phyloP scores from a whole-genome alignment of 2,888 invertebrate species.

The Ichneumoninae sp. region DNA sequence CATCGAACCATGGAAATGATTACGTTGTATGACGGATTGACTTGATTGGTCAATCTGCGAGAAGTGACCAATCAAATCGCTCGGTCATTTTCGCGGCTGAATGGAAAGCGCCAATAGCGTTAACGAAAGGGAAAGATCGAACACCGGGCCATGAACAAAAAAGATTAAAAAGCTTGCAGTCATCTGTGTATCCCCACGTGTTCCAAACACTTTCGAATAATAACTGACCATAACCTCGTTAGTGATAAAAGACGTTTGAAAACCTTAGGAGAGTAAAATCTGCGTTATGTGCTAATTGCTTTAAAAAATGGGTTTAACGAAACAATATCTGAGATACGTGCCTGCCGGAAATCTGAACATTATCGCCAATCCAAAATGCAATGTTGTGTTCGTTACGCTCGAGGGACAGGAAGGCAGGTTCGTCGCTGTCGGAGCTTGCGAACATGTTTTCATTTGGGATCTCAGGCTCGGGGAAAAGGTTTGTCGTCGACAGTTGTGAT shows the following conservation, averaged over 20 bases:
- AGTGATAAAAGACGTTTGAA: background rate
- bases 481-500: constrained; percentile 60
- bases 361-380: constrained; percentile 92
- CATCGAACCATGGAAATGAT: background rate
- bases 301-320: constrained; percentile 92
- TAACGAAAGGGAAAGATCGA: too few relatives aligned
- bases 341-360: constrained; percentile 95
- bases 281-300: background rate
- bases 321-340: constrained; percentile 96
- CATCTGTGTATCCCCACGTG: background rate
- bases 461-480: constrained; percentile 93
- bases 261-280: background rate
- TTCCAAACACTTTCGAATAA: background rate
- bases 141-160: too few relatives aligned
- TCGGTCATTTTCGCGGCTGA: background rate
- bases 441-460: constrained; percentile 98
- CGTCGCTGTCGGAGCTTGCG: constrained; percentile 96
- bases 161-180: background rate
- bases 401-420: constrained; percentile 92
- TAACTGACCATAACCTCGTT: background rate
- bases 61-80: background rate
- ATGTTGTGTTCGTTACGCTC: constrained; percentile 91
- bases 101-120: background rate
- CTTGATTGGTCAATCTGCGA: background rate
- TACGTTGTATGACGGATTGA: background rate